phyloP scores from a whole-genome alignment of 30 jellyfish, hydroid and myxozoan species.

The Chrysaora quinquecirrha region DNA sequence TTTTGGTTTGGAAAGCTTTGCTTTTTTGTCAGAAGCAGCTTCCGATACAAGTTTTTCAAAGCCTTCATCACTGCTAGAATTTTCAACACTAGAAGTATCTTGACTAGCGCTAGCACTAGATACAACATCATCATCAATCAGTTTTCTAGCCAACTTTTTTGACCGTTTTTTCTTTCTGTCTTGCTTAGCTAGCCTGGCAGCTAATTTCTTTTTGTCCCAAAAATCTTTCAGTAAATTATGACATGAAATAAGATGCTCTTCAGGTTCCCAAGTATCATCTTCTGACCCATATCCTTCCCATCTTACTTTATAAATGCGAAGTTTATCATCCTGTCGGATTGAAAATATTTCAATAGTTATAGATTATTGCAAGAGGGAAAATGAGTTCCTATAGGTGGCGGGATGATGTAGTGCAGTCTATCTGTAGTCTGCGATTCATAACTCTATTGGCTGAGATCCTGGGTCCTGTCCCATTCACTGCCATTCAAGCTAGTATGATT shows the following conservation, averaged over 20 bases:
- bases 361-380: too few relatives aligned
- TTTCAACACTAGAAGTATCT: not conserved
- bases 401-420: too few relatives aligned
- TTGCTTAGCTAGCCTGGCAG: conserved; percentile 5
- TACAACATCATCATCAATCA: too few relatives aligned
- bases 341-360: too few relatives aligned
- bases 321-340: not conserved
- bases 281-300: conserved; percentile 92
- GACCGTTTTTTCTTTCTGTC: not conserved
- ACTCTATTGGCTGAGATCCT: too few relatives aligned
- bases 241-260: conserved; percentile 70
- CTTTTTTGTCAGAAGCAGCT: not conserved
- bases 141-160: not conserved
- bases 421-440: too few relatives aligned
- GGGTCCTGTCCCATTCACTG: too few relatives aligned
- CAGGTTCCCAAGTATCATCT: conserved; percentile 97
- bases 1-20: not conserved
- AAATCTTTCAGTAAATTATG: conserved; percentile 56
- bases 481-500: too few relatives aligned
- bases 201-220: conserved; percentile 32
- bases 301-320: conserved; percentile 50
- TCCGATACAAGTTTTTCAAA: not conserved
- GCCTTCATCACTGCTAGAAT: not conserved
- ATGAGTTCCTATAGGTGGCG: too few relatives aligned
- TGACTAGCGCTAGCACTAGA: not conserved